Percentiles rank a stretch among this genome's conserved stretches.
These are phyloP conservation scores for Xerus inauris DNA, from an alignment of 2,113 vertebrate genomes.

Conservation along the genomic window DNA sequence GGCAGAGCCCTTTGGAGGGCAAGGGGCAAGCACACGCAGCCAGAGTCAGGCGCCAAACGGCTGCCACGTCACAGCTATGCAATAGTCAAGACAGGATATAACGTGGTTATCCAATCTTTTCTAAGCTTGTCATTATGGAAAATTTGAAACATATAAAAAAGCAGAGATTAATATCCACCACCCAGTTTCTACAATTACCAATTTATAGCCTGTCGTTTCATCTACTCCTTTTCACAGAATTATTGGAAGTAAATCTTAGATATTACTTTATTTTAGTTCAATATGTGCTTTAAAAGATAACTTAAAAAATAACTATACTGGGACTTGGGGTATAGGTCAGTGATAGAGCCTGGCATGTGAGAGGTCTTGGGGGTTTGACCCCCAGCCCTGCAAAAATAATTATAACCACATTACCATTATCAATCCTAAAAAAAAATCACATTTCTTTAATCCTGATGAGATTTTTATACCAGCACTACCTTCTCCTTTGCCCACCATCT, in stretches of 20 bases:
- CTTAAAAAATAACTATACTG: background rate
- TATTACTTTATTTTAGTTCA: background rate
- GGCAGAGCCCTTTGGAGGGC: background rate
- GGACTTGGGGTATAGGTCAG: background rate
- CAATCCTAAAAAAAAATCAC: background rate
- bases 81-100: background rate
- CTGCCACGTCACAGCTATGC: background rate
- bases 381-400: background rate
- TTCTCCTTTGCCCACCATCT: background rate
- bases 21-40: accelerated
- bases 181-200: background rate
- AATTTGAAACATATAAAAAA: constrained; percentile 21
- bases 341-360: background rate
- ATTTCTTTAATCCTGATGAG: background rate
- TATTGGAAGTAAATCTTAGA: background rate
- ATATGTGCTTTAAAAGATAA: constrained; percentile 29
- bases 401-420: background rate
- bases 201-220: constrained; percentile 1
- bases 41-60: background rate
- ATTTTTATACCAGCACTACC: accelerated
- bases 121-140: constrained; percentile 1
- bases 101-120: background rate
- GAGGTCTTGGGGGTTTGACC: background rate
- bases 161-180: background rate
- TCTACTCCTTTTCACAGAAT: background rate